A percentile compares a stretch with the other conserved stretches of the same genome.
phyloP scores from a whole-genome alignment of 2,888 invertebrate genomes.

The Ophonus ardosiacus region DNA sequence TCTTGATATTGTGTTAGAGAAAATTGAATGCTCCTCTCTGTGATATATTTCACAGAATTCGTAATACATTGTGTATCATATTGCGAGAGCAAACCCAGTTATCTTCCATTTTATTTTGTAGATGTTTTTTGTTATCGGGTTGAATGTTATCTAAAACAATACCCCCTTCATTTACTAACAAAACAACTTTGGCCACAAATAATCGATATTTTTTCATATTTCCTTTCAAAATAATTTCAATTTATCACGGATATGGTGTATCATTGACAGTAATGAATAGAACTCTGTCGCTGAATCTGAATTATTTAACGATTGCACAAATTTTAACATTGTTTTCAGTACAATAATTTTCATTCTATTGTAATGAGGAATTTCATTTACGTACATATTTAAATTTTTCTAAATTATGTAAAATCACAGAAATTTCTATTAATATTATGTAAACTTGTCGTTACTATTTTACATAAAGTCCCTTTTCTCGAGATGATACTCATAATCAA shows the following conservation, averaged over 20 bases:
- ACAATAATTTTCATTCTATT: background rate
- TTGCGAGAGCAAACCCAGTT: slow-evolving; percentile 20
- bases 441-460: too few relatives aligned
- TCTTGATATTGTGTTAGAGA: slow-evolving; percentile 38
- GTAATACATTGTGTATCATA: slow-evolving; percentile 36
- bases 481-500: too few relatives aligned
- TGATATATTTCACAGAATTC: slow-evolving; percentile 32
- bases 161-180: slow-evolving; percentile 21
- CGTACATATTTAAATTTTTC: too few relatives aligned
- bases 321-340: background rate
- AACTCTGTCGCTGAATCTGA: background rate
- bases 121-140: slow-evolving; percentile 35
- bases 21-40: slow-evolving; percentile 30
- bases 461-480: too few relatives aligned
- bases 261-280: background rate
- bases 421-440: too few relatives aligned
- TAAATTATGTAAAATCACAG: too few relatives aligned
- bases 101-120: slow-evolving; percentile 44
- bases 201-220: slow-evolving; percentile 21
- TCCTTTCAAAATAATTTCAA: slow-evolving; percentile 33
- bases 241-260: slow-evolving; percentile 14
- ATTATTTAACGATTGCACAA: background rate
- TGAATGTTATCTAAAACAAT: slow-evolving; percentile 44
- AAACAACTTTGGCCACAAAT: slow-evolving; percentile 36
- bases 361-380: background rate